These are phyloP conservation scores for Chiloscyllium punctatum DNA, from an alignment of 2,797 vertebrate genomes.

Conservation along the genomic window DNA sequence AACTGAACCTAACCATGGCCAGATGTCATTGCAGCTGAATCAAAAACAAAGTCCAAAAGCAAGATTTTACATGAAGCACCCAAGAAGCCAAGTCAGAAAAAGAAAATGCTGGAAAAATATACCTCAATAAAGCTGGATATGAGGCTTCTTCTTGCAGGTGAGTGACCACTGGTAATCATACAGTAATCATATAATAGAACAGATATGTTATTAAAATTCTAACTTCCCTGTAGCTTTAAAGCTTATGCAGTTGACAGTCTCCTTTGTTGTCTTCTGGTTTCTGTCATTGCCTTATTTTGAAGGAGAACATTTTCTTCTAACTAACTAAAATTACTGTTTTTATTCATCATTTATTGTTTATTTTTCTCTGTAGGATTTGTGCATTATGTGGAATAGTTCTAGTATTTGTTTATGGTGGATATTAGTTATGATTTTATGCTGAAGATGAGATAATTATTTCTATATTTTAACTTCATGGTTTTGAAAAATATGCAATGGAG, in stretches of 20 bases:
- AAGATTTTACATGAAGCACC: not conserved
- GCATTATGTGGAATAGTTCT: not conserved
- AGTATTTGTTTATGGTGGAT: not conserved
- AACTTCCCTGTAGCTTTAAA: not conserved
- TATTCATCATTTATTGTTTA: not conserved
- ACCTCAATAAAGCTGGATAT: not conserved
- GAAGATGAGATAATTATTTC: not conserved
- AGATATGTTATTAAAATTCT: not conserved
- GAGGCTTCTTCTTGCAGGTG: conserved; percentile 19
- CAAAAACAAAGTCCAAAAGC: not conserved
- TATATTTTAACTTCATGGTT: not conserved
- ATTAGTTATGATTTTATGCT: not conserved
- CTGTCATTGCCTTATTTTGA: not conserved
- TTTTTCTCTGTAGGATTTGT: not conserved
- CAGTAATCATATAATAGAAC: not conserved
- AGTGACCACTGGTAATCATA: not conserved
- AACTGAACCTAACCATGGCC: not conserved
- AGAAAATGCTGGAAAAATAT: not conserved
- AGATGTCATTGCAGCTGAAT: not conserved
- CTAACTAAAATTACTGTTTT: not conserved
- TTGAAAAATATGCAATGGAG: not conserved
- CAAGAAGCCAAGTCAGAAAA: not conserved
- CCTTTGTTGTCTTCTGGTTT: not conserved
- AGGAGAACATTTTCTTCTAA: not conserved
- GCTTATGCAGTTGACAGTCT: not conserved